A percentile compares a stretch with the other conserved stretches of the same genome.
Conservation (phyloP, 2,113 vertebrate genomes). For the Phaetusa simplex region DNA sequence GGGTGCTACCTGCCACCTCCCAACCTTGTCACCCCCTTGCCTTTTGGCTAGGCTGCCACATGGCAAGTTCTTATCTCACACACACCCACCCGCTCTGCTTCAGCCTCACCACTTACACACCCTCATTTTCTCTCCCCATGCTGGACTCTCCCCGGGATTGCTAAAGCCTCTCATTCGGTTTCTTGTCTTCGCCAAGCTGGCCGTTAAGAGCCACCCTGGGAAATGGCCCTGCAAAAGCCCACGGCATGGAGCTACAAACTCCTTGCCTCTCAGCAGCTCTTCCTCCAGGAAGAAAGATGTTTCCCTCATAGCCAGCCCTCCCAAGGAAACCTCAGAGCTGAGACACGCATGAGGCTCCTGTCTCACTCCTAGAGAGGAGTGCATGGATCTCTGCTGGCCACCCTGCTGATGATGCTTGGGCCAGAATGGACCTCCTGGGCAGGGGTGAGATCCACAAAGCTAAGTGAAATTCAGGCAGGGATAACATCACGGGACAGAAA, state of each 20-base stretch:
- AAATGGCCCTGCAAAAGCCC: neutral
- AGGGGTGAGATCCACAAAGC: neutral
- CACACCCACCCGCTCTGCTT: neutral
- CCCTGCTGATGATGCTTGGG: neutral
- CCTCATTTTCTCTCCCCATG: neutral
- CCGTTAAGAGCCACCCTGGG: neutral
- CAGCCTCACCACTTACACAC: neutral
- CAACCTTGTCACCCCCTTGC: neutral
- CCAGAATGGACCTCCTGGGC: neutral
- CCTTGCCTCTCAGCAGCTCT: neutral
- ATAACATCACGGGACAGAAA: neutral
- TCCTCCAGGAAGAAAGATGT: neutral
- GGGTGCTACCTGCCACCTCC: neutral
- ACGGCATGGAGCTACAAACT: neutral
- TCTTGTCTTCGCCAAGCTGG: fast-evolving
- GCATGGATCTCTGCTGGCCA: neutral
- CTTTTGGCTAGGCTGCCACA: neutral
- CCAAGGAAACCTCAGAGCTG: neutral
- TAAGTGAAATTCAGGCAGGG: neutral
- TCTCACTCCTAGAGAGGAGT: neutral
- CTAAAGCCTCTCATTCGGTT: neutral
- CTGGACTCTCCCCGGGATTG: neutral
- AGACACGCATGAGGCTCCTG: neutral
- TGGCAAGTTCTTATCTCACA: neutral
- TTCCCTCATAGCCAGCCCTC: neutral